Evolutionary conservation across 2,888 invertebrate genomes (phyloP).

Genomic region (Epistrophe grossulariae): DNA sequence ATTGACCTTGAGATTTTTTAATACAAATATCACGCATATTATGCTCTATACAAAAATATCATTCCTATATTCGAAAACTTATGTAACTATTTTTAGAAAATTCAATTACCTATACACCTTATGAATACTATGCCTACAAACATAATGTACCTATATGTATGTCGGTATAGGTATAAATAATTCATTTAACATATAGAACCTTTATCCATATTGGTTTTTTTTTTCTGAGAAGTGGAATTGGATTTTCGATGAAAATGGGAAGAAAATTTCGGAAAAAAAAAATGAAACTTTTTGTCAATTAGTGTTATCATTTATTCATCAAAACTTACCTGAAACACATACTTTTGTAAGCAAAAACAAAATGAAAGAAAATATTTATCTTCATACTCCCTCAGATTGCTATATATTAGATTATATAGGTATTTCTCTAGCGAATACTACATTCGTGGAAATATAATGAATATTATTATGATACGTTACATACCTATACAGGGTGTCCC

Average conservation of each 20-base stretch:
- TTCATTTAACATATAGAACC: background rate
- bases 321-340: background rate
- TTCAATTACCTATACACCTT: background rate
- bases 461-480: no score
- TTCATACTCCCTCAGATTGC: no score
- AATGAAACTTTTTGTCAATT: conserved; percentile 5
- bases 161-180: background rate
- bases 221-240: background rate
- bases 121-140: background rate
- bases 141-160: background rate
- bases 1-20: background rate
- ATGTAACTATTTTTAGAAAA: background rate
- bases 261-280: background rate
- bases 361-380: no score
- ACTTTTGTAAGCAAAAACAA: background rate
- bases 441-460: no score
- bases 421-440: no score
- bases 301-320: conserved; percentile 16
- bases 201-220: background rate
- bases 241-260: background rate
- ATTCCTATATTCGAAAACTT: background rate
- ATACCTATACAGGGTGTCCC: no score
- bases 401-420: no score
- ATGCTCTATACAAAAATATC: conserved; percentile 1
- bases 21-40: background rate